These are phyloP conservation scores for Neolamprologus hecqui DNA, from an alignment of 2,113 vertebrate species.

Conservation along the genomic window DNA sequence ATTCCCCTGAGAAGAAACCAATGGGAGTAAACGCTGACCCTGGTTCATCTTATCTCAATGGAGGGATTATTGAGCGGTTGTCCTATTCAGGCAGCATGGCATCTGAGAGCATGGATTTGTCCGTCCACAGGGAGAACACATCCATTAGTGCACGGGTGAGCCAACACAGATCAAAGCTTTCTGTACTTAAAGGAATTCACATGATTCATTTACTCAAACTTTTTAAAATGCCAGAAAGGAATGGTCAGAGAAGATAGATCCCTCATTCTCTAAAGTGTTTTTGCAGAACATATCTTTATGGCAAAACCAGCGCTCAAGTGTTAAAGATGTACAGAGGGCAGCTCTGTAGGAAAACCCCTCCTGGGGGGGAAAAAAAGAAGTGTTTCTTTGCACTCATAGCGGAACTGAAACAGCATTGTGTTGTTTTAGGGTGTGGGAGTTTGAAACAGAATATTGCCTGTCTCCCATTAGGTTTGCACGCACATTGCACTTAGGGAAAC, in stretches of 20 bases:
- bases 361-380: slow-evolving; percentile 27
- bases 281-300: neutral
- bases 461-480: slow-evolving; percentile 11
- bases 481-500: neutral
- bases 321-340: neutral
- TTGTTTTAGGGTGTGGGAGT: slow-evolving; percentile 48
- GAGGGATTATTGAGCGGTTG: slow-evolving; percentile 60
- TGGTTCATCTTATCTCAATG: neutral
- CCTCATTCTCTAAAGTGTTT: neutral
- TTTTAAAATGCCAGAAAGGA: neutral
- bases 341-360: slow-evolving; percentile 16
- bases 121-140: slow-evolving; percentile 73
- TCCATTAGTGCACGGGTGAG: slow-evolving; percentile 81
- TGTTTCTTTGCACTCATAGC: slow-evolving; percentile 1
- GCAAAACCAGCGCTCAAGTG: neutral
- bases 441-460: slow-evolving; percentile 42
- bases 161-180: neutral
- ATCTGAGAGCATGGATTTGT: slow-evolving; percentile 82
- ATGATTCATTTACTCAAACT: neutral
- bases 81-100: slow-evolving; percentile 75
- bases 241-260: neutral
- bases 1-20: neutral
- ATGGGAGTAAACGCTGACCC: slow-evolving; percentile 44
- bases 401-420: slow-evolving; percentile 56
- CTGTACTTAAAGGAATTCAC: neutral